These are phyloP conservation scores for Marmota flaviventris DNA, from an alignment of 2,113 vertebrate species.

Conservation along the genomic window DNA sequence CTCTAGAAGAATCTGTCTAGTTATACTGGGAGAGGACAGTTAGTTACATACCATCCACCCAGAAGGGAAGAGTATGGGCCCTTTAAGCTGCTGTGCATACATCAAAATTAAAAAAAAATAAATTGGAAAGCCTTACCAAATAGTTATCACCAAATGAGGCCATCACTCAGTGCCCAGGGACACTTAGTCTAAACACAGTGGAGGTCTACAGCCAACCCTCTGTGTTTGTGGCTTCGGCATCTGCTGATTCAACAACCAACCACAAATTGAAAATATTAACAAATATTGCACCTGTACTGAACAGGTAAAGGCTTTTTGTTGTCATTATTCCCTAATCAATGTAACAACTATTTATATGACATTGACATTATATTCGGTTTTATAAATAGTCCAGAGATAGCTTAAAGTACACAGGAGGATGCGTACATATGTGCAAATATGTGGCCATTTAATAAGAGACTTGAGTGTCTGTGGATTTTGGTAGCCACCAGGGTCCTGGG, in stretches of 20 bases:
- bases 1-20: background rate
- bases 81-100: background rate
- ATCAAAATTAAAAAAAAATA: background rate
- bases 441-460: background rate
- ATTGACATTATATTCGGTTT: background rate
- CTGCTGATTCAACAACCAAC: background rate
- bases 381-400: background rate
- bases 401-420: background rate
- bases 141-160: background rate
- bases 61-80: background rate
- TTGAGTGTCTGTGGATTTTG: background rate
- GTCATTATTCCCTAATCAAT: background rate
- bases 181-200: background rate
- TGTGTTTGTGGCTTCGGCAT: accelerated
- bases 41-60: background rate
- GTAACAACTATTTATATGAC: background rate
- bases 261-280: background rate
- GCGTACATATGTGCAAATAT: background rate
- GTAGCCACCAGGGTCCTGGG: no score
- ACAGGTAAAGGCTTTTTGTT: background rate
- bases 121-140: background rate
- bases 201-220: background rate
- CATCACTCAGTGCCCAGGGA: background rate
- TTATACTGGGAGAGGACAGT: background rate
- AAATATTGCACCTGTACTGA: no score